Evolutionary conservation across 2,888 invertebrate species (phyloP), one percentile per base, ranked within the genome.

Genomic region (Cosmopolites sordidus): DNA sequence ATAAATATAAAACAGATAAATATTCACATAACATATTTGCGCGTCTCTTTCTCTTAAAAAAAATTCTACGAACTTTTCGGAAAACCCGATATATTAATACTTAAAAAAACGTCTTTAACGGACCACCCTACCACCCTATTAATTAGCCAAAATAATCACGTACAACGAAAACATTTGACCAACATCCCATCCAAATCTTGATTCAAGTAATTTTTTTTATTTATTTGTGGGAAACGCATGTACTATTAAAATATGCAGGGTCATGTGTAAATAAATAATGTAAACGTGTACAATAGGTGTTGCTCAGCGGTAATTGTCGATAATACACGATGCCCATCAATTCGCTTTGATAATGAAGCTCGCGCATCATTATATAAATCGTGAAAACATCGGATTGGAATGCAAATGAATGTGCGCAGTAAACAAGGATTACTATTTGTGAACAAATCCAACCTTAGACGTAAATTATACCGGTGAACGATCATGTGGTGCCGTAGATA

Each of bases 381-480:
- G 38, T 60, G 61, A 65, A 66, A 63, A 62, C 62, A 62, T 63
- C 60, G 53, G 48, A 62, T 60, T 60, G 63, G 66, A 66, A 67
- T 67, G 68, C 65, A 68, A 67, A 68, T 66, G 64, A 54, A 61
- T 54, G 60, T 61, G 59, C 58, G 69, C 63, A 63, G 66, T 69
- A 69, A 69, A 71, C 68, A 67, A 62, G 65, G 69, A 64, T 67
- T 68, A 68, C 63, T 67, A 63, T 60, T 66, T 64, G 64, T 61
- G 65, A 65, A 65, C 67, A 73, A 73, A 73, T 73, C 72, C 73
- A 66, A 66, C 65, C 67, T 67, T 65, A 68, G 69, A 69, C 70
- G 72, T 73, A 72, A 73, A 73, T 73, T 73, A 72, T 72, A 71
- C 72, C 70, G 68, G 68, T 64, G 72, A 70, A 69, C 72, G 71